Evolutionary conservation across 2,888 invertebrate genomes (phyloP).

Genomic region (Zygaena filipendulae): DNA sequence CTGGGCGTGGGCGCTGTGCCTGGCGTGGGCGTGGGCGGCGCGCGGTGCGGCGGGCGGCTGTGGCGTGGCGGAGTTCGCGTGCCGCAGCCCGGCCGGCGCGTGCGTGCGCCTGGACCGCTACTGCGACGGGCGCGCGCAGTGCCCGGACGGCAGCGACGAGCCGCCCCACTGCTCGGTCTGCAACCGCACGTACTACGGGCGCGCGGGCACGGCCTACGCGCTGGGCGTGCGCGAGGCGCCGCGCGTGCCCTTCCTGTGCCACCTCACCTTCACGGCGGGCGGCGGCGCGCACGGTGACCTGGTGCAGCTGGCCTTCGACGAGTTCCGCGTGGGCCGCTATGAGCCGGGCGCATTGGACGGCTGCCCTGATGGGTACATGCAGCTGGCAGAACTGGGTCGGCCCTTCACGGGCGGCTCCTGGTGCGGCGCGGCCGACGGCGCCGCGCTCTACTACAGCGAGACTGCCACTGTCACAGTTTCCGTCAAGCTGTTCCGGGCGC

Average conservation of each 20-base stretch:
- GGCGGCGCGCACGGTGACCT: constrained; percentile 90
- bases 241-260: constrained; percentile 87
- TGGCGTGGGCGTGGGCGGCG: constrained; percentile 27
- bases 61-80: constrained; percentile 78
- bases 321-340: constrained; percentile 82
- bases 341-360: constrained; percentile 78
- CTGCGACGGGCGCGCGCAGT: constrained; percentile 87
- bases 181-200: constrained; percentile 92
- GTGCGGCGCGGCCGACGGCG: constrained; percentile 86
- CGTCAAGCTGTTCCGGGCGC: constrained; percentile 79
- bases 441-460: constrained; percentile 89
- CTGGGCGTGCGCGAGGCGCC: constrained; percentile 80
- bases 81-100: constrained; percentile 75
- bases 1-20: constrained; percentile 22
- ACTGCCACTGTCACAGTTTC: constrained; percentile 90
- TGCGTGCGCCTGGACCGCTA: constrained; percentile 88
- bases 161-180: constrained; percentile 85
- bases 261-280: constrained; percentile 91
- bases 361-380: constrained; percentile 90
- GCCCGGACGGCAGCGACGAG: constrained; percentile 88
- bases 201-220: constrained; percentile 83
- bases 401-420: constrained; percentile 91
- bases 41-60: constrained; percentile 48
- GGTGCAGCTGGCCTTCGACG: constrained; percentile 89
- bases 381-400: constrained; percentile 85